These are phyloP conservation scores for Suncus etruscus DNA, from an alignment of 2,113 vertebrate species.

Conservation along the genomic window DNA sequence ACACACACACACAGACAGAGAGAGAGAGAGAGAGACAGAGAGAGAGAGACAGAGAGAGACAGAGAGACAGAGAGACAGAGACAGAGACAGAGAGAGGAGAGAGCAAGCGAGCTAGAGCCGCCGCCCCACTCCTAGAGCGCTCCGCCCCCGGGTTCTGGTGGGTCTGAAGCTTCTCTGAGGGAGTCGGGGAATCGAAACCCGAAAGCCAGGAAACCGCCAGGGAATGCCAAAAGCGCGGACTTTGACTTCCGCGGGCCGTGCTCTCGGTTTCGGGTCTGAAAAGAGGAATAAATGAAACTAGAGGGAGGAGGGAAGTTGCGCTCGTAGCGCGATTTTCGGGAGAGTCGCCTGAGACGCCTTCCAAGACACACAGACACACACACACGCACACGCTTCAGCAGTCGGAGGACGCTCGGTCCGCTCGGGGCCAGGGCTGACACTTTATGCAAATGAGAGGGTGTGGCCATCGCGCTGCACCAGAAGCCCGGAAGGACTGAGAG, in stretches of 20 bases:
- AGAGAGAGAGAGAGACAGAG: too few species aligned
- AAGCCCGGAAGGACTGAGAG: conserved; percentile 90
- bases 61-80: too few species aligned
- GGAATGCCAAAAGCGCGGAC: not conserved
- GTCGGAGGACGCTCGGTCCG: too few species aligned
- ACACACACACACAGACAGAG: too few species aligned
- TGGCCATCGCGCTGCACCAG: conserved; percentile 88
- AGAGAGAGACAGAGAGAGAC: too few species aligned
- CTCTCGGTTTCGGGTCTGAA: not conserved
- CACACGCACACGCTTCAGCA: accelerated
- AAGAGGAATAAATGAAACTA: too few species aligned
- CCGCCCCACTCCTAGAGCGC: too few species aligned
- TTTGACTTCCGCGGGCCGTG: not conserved
- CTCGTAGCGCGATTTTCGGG: not conserved
- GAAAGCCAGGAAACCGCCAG: not conserved
- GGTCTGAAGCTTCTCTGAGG: not conserved
- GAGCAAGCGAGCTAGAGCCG: too few species aligned
- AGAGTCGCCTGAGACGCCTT: not conserved
- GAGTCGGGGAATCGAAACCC: conserved; percentile 68
- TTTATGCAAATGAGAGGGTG: conserved; percentile 87
- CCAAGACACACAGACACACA: too few species aligned
- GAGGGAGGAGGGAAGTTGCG: conserved; percentile 21
- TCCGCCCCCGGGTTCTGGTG: not conserved
- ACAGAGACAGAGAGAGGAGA: too few species aligned
- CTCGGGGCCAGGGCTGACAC: not conserved